A percentile compares a stretch with the other conserved stretches of the same genome.
Conservation (phyloP, 2,888 invertebrate species). For the Caenorhabditis panamensis region DNA sequence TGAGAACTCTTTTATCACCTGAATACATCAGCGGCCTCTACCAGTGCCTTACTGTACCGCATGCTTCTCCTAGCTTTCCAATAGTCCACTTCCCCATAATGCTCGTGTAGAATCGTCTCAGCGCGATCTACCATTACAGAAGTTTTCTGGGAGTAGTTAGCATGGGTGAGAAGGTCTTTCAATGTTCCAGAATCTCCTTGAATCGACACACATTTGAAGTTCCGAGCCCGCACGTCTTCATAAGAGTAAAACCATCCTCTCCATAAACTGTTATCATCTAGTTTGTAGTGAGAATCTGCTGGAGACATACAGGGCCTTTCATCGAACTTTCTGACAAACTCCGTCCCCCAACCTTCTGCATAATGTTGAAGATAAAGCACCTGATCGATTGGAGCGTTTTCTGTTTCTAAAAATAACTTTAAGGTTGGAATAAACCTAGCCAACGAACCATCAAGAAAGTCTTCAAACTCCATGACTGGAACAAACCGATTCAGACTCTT, state of each 20-base stretch:
- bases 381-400: conserved; percentile 78
- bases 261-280: conserved; percentile 44
- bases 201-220: conserved; percentile 88
- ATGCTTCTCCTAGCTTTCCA: conserved; percentile 90
- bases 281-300: conserved; percentile 19
- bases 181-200: conserved; percentile 78
- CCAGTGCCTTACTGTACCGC: conserved; percentile 88
- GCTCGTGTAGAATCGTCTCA: conserved; percentile 91
- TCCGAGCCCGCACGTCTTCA: conserved; percentile 85
- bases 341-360: conserved; percentile 88
- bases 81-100: conserved; percentile 89
- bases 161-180: conserved; percentile 54
- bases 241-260: conserved; percentile 87
- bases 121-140: conserved; percentile 84
- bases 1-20: conserved; percentile 81
- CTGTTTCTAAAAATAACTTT: conserved; percentile 29
- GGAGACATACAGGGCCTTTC: conserved; percentile 83
- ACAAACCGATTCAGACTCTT: conserved; percentile 87
- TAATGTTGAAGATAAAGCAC: conserved; percentile 91
- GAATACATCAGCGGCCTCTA: conserved; percentile 86
- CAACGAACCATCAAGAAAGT: conserved; percentile 86
- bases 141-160: conserved; percentile 27
- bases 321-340: conserved; percentile 90
- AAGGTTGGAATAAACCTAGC: conserved; percentile 8
- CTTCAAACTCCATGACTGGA: conserved; percentile 91